Evolutionary conservation across 2,113 vertebrate genomes (phyloP).

Genomic region (Baryphthengus martii): DNA sequence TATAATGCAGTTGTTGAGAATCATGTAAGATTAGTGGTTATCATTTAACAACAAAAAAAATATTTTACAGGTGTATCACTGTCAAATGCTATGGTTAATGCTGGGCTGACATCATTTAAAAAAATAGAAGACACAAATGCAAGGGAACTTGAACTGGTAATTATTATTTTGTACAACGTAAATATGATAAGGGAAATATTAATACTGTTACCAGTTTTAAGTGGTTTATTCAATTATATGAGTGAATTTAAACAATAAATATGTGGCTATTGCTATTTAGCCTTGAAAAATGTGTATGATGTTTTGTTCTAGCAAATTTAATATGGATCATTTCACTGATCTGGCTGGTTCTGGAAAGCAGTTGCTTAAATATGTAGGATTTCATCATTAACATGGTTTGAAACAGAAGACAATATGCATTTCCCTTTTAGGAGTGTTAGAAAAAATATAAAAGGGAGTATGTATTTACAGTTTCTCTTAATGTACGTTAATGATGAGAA

Average conservation of each 20-base stretch:
- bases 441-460: neutral
- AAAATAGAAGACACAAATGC: constrained; percentile 91
- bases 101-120: constrained; percentile 91
- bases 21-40: neutral
- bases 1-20: neutral
- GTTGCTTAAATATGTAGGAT: neutral
- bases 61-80: constrained; percentile 83
- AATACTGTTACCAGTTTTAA: neutral
- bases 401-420: neutral
- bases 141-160: constrained; percentile 93
- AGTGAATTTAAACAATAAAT: neutral
- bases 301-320: neutral
- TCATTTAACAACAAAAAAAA: neutral
- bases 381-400: neutral
- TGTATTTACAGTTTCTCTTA: neutral
- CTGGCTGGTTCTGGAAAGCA: neutral
- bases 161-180: neutral
- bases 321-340: neutral
- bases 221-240: neutral
- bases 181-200: neutral
- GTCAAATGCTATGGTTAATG: constrained; percentile 92
- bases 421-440: neutral
- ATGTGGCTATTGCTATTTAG: neutral
- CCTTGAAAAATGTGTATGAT: neutral
- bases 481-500: neutral